Conservation (phyloP, 2,113 vertebrate genomes). For the Maccullochella peelii region DNA sequence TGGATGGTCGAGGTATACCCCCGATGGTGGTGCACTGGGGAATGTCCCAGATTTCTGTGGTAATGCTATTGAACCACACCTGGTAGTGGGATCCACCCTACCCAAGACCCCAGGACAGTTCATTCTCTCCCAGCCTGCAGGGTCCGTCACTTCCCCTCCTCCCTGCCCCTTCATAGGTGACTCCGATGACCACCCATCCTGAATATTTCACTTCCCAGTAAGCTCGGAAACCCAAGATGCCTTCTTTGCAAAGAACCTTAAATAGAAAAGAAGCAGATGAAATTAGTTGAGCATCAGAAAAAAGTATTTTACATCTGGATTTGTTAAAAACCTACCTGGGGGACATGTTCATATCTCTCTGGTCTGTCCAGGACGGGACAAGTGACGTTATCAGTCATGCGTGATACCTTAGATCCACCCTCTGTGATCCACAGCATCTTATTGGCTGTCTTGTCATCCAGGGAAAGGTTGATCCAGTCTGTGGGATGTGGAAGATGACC, state of each 20-base stretch:
- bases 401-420: conserved; percentile 60
- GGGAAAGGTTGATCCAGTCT: conserved; percentile 73
- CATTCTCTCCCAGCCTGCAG: conserved; percentile 73
- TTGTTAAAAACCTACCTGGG: conserved; percentile 55
- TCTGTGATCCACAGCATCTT: conserved; percentile 71
- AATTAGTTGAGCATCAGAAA: neutral
- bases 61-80: conserved; percentile 52
- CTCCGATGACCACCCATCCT: conserved; percentile 70
- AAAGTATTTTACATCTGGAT: neutral
- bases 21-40: conserved; percentile 62
- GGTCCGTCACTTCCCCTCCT: conserved; percentile 59
- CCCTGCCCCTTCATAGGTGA: conserved; percentile 51
- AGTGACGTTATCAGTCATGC: conserved; percentile 63
- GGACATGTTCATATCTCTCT: conserved; percentile 69
- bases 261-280: neutral
- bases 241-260: conserved; percentile 70
- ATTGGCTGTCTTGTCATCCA: conserved; percentile 76
- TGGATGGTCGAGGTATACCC: conserved; percentile 73
- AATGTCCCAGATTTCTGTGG: conserved; percentile 48
- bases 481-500: neutral
- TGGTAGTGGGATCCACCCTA: conserved; percentile 72
- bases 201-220: conserved; percentile 71
- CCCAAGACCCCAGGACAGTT: conserved; percentile 71
- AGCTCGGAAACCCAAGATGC: conserved; percentile 58
- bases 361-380: conserved; percentile 73